Conservation (phyloP, 2,888 invertebrate genomes). For the Limnephilus lunatus region DNA sequence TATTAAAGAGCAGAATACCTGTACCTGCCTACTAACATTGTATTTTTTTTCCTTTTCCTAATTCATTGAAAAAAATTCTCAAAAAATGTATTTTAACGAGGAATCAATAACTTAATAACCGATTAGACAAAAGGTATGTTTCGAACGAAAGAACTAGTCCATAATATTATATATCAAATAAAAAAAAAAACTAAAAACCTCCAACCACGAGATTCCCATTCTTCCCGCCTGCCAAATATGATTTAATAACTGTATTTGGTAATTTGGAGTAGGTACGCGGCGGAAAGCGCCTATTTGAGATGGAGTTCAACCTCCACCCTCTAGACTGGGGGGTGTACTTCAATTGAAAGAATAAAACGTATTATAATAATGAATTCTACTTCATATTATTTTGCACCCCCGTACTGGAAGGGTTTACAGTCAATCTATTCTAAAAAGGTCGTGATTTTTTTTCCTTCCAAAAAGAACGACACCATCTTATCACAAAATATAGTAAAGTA, state of each 20-base stretch:
- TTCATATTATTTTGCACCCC: conserved; percentile 54
- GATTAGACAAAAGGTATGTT: background rate
- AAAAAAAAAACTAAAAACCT: too few relatives aligned
- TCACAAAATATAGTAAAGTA: too few relatives aligned
- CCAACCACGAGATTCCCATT: background rate
- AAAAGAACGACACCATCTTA: background rate
- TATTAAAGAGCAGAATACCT: too few relatives aligned
- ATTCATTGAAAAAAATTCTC: too few relatives aligned
- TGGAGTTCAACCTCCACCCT: background rate
- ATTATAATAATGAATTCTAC: conserved; percentile 64
- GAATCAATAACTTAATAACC: too few relatives aligned
- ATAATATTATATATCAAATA: background rate
- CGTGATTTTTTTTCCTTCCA: background rate
- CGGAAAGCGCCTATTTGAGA: background rate
- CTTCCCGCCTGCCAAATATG: background rate
- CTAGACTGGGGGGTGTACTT: conserved; percentile 35
- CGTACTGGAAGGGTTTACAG: conserved; percentile 43
- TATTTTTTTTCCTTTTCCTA: too few relatives aligned
- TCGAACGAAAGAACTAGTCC: background rate
- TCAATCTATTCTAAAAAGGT: conserved; percentile 5
- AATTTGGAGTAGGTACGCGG: background rate
- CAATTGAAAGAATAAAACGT: conserved; percentile 64
- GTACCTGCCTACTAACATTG: too few relatives aligned
- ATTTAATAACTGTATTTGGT: background rate
- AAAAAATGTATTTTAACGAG: background rate